A percentile compares a stretch with the other conserved stretches of the same genome.
Conservation (phyloP, 2,797 vertebrate species). For the Hippoglossus hippoglossus region DNA sequence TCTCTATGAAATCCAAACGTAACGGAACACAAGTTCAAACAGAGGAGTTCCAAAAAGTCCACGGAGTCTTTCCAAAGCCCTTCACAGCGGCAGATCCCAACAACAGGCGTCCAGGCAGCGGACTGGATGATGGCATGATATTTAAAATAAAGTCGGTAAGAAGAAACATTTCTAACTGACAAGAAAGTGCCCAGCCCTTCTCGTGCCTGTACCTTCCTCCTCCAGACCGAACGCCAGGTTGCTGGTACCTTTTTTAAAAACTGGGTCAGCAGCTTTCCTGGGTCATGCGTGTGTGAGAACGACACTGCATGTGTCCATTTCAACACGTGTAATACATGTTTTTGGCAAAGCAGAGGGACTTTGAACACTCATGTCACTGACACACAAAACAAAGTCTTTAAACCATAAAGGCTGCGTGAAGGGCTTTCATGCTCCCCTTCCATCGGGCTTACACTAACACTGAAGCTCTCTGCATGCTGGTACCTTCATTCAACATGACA, state of each 20-base stretch:
- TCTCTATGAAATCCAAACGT: too few species aligned
- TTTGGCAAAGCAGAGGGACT: slow-evolving; percentile 63
- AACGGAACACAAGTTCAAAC: too few species aligned
- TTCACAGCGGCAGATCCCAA: too few species aligned
- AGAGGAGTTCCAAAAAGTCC: too few species aligned
- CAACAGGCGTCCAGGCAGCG: too few species aligned
- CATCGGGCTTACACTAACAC: slow-evolving; percentile 52
- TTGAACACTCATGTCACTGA: slow-evolving; percentile 59
- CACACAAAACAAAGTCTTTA: slow-evolving; percentile 62
- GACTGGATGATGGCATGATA: too few species aligned
- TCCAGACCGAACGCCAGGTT: too few species aligned
- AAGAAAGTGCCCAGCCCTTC: too few species aligned
- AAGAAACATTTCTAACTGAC: too few species aligned
- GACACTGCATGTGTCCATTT: slow-evolving; percentile 44
- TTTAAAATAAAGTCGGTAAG: too few species aligned
- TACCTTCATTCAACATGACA: slow-evolving; percentile 70
- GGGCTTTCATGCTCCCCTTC: slow-evolving; percentile 51
- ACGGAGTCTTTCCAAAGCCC: too few species aligned
- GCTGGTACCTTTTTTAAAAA: not conserved
- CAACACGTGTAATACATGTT: slow-evolving; percentile 58
- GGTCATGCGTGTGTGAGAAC: slow-evolving; percentile 6
- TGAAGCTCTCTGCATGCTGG: slow-evolving; percentile 59
- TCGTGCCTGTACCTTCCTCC: too few species aligned
- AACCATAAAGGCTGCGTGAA: slow-evolving; percentile 43
- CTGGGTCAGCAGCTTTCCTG: slow-evolving; percentile 19